Base-by-base conservation (phyloP, 2,113 vertebrate genomes). In the Calypte anna region DNA sequence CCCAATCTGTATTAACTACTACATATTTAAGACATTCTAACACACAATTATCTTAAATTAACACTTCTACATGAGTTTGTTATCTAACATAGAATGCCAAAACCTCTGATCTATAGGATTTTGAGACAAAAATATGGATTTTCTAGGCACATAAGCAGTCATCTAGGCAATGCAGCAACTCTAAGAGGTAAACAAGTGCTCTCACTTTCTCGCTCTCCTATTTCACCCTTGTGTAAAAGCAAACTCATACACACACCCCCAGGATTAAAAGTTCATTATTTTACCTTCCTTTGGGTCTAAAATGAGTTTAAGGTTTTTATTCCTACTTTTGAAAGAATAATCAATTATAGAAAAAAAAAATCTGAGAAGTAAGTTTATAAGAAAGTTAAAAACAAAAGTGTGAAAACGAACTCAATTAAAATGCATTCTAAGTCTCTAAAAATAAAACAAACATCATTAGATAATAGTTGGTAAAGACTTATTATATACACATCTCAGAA, bases 181-280 rank as follows among this genome's bases (percentile, higher is more conserved):
- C 53, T 53, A 70, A 51, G 15, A 72, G 8, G 33, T 7, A 78
- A 82, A 44, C 7, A 88, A 64, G 20, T 54, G 27, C 9, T 18
- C 5, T 4, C 4, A 0, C 5, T 55, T 14, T 20, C 36, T 57
- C 17, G 31, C 38, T 7, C 9, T 7, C 14, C 1, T 6, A 53
- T 36, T 82, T 81, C 43, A 68, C 8, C 68, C 24, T 46, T 20
- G 4, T 12, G 7, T 28, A 69, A 86, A 89, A 73, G 31, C 7
- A 82, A 75, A 22, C 9, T 10, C 46, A 10, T 3, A 44, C 46
- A 58, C 3, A 27, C 9, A 4, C 2, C 8, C 10, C 1, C 0
- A 80, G 50, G 25, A 76, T 44, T 53, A 78, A 27, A 28, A 40
- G 16, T 30, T 59, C 3, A 43, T 36, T 86, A 81, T 73, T 81